A percentile compares a stretch with the other conserved stretches of the same genome.
phyloP scores from a whole-genome alignment of 2,113 vertebrate genomes.

The Trochalopteron elliotii region DNA sequence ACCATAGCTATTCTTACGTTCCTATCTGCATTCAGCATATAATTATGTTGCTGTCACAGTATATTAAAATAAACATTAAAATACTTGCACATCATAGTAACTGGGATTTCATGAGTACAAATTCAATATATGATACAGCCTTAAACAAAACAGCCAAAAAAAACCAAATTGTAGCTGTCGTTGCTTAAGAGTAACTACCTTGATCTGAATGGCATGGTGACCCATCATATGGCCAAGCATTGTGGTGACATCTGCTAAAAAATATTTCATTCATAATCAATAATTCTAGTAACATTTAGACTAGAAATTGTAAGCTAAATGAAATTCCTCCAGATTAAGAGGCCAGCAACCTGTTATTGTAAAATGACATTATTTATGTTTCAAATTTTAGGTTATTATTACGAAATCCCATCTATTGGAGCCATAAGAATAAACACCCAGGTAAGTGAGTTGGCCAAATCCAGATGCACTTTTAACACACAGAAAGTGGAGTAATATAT shows the following conservation, averaged over 20 bases:
- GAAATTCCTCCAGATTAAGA: neutral
- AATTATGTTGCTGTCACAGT: neutral
- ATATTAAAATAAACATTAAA: neutral
- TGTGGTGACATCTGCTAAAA: neutral
- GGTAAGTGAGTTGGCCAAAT: constrained; percentile 72
- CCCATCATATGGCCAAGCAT: fast-evolving
- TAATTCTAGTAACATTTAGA: neutral
- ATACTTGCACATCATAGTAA: neutral
- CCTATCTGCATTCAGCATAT: neutral
- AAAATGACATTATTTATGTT: neutral
- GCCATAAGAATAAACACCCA: constrained; percentile 99
- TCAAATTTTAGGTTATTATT: constrained; percentile 89
- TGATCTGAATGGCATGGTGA: neutral
- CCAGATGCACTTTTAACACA: neutral
- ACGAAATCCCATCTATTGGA: constrained; percentile 97
- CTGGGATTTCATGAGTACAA: neutral
- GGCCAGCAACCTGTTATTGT: neutral
- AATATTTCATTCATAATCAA: neutral
- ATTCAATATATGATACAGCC: neutral
- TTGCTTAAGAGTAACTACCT: neutral
- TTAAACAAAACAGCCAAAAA: neutral
- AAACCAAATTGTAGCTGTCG: neutral
- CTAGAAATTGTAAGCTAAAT: neutral
- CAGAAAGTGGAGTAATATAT: neutral
- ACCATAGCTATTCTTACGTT: neutral